Conservation (phyloP, 2,113 vertebrate genomes). For the Balaenoptera acutorostrata region DNA sequence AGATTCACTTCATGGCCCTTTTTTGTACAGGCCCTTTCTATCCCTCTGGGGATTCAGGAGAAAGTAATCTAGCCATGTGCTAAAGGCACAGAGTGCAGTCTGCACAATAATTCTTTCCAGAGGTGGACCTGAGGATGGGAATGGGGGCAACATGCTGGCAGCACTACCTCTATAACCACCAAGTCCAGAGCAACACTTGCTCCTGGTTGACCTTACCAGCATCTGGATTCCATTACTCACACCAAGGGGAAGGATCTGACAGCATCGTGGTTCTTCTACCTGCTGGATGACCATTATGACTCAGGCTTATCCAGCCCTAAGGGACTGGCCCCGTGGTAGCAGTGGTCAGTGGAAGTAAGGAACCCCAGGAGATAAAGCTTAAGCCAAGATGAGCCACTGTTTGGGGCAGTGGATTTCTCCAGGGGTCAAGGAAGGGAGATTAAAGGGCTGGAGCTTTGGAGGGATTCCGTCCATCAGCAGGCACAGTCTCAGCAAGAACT, state of each 20-base stretch:
- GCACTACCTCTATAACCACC: not conserved
- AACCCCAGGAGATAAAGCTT: too few relatives aligned
- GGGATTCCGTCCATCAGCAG: not conserved
- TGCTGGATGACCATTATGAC: not conserved
- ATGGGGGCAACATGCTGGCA: fast-evolving
- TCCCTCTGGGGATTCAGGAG: too few relatives aligned
- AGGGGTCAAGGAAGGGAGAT: not conserved
- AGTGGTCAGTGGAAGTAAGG: too few relatives aligned
- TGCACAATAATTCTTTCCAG: too few relatives aligned
- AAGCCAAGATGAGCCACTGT: not conserved
- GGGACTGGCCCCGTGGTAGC: not conserved
- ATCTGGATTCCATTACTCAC: not conserved
- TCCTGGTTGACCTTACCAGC: not conserved
- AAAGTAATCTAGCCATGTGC: not conserved
- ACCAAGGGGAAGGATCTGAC: not conserved
- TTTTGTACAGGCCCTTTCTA: not conserved
- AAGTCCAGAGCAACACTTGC: not conserved
- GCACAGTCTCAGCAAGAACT: not conserved
- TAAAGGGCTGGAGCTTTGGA: not conserved
- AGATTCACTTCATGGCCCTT: fast-evolving
- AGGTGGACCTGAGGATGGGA: not conserved
- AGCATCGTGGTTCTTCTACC: not conserved
- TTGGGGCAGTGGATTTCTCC: not conserved
- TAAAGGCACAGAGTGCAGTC: not conserved
- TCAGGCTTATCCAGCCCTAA: not conserved